A percentile compares a stretch with the other conserved stretches of the same genome.
Evolutionary conservation across 2,113 vertebrate species (phyloP).

Genomic region (Camelus dromedarius): DNA sequence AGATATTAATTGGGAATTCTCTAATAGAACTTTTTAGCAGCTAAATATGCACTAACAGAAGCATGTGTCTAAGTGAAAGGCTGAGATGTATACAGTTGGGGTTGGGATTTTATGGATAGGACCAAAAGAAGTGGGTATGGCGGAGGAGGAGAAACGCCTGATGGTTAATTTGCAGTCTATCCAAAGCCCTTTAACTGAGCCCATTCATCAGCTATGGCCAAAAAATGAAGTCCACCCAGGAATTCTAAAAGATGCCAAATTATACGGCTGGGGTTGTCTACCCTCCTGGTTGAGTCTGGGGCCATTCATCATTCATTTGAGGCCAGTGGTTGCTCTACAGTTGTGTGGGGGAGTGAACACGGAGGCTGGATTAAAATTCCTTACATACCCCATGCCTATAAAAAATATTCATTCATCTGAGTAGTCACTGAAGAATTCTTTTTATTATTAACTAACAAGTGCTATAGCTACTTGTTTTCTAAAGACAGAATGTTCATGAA

Average conservation of each 20-base stretch:
- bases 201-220: not conserved
- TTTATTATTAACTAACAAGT: conserved; percentile 75
- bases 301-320: conserved; percentile 45
- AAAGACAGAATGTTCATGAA: conserved; percentile 11
- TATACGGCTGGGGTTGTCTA: not conserved
- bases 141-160: not conserved
- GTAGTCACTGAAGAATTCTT: conserved; percentile 63
- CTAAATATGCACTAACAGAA: not conserved
- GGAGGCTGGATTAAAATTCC: conserved; percentile 78
- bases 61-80: not conserved
- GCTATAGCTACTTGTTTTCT: conserved; percentile 19
- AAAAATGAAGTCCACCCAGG: not conserved
- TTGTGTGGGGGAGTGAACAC: not conserved
- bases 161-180: not conserved
- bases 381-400: conserved; percentile 61
- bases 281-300: not conserved
- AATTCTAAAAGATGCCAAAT: not conserved
- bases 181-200: not conserved
- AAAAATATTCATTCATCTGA: conserved; percentile 68
- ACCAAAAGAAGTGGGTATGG: not conserved
- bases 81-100: not conserved
- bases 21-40: conserved; percentile 51
- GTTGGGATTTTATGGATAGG: not conserved
- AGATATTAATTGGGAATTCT: conserved; percentile 60
- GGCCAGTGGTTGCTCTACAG: conserved; percentile 42